A percentile compares a stretch with the other conserved stretches of the same genome.
These are phyloP conservation scores for Nothobranchius furzeri DNA, from an alignment of 2,113 vertebrate species.

Conservation along the genomic window DNA sequence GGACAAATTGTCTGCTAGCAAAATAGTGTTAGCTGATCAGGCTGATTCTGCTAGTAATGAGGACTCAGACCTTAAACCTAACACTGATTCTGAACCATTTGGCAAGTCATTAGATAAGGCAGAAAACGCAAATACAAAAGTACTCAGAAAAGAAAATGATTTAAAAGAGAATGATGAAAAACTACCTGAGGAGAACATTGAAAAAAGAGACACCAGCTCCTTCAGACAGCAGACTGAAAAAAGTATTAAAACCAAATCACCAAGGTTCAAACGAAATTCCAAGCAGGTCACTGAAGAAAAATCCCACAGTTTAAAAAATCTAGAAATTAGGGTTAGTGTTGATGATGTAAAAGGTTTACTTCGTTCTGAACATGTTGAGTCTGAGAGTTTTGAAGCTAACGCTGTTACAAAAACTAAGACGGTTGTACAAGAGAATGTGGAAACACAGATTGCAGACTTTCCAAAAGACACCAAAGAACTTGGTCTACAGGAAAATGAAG, in stretches of 20 bases:
- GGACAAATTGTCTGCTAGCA: slow-evolving; percentile 75
- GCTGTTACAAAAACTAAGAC: slow-evolving; percentile 68
- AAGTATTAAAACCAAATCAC: slow-evolving; percentile 84
- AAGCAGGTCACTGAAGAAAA: slow-evolving; percentile 81
- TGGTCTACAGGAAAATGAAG: slow-evolving; percentile 78
- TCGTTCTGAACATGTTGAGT: slow-evolving; percentile 77
- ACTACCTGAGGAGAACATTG: slow-evolving; percentile 79
- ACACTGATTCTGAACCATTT: slow-evolving; percentile 67
- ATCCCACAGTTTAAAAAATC: slow-evolving; percentile 83
- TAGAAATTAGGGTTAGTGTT: slow-evolving; percentile 84
- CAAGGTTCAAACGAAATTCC: slow-evolving; percentile 83
- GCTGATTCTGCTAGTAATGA: slow-evolving; percentile 51
- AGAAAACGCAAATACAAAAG: slow-evolving; percentile 52
- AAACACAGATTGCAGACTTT: slow-evolving; percentile 55
- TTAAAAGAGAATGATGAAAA: slow-evolving; percentile 54
- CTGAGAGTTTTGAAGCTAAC: slow-evolving; percentile 62
- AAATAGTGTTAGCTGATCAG: slow-evolving; percentile 64
- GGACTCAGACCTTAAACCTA: slow-evolving; percentile 60
- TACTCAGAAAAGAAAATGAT: slow-evolving; percentile 52
- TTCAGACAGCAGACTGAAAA: slow-evolving; percentile 79
- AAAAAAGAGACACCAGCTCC: slow-evolving; percentile 60
- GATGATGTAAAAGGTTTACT: slow-evolving; percentile 82
- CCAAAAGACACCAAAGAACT: slow-evolving; percentile 74
- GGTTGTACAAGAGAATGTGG: slow-evolving; percentile 73
- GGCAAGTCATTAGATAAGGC: slow-evolving; percentile 69